Evolutionary conservation across 2,113 vertebrate species (phyloP), one percentile per base, ranked within the genome.

Genomic region (Rhinolophus sinicus): DNA sequence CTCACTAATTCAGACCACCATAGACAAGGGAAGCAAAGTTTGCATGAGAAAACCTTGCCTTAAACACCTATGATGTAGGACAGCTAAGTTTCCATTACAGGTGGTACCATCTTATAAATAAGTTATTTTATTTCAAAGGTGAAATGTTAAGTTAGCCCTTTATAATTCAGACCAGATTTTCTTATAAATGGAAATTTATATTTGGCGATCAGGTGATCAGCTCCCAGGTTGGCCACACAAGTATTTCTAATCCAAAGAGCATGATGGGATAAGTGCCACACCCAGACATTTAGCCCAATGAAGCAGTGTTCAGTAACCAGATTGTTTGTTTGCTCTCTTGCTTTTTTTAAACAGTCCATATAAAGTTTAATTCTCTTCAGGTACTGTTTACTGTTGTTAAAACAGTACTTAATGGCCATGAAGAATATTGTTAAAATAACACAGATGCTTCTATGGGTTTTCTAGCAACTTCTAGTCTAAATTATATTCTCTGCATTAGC

Each of bases 111-210:
- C 93, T 88, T 77, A 60, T 62, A 91, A 93, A 76, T 65, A 64
- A 69, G 70, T 30, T 40, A 33, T 81, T 84, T 82, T 91, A 6
- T 84, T 89, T 35, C 54, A 11, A 88, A 84, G 81, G 70, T 44
- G 60, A 95, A 85, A 77, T 30, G n/a, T 26, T 80, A 80, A 96
- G 35, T 60, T 6, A 76, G 52, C 40, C 6, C 70, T 90, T 85
- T 75, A 40, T 81, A 95, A 95, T 54, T 92, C 93, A 67, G 75
- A 96, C 60, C 80, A 96, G 70, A 88, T 94, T 92, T 95, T 93
- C 93, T 88, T 73, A n/a, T 56, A 90, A 80, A n/a, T 58, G 47
- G 88, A 90, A 92, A 33, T 84, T 82, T 84, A 90, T 56, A 94
- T 75, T 75, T n/a, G 13, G 40, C 35, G 47, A 90, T 88, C 87